Base-by-base conservation (phyloP, 2,888 invertebrate genomes). In the Sinodicranocentrus sp. region DNA sequence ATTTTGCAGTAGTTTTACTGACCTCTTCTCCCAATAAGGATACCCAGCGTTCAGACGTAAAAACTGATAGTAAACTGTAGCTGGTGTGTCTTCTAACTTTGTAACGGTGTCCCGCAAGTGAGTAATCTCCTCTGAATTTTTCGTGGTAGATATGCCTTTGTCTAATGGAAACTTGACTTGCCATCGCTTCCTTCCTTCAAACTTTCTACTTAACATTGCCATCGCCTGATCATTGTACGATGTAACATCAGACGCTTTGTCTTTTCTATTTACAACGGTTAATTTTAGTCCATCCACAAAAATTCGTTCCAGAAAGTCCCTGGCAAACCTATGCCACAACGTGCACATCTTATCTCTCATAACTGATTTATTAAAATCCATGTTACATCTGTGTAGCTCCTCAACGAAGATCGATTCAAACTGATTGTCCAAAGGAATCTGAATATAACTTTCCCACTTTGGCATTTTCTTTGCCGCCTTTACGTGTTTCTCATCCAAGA, bases 401-500 rank as follows among this genome's bases (percentile, higher is more conserved):
- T 33, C 25, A 0, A 73, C 19, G n/a, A 72, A 67, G 1, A 65
- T 25, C 0, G 52, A 48, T 25, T 80, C 72, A 57, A 80, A 80
- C 26, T 57, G 26, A 8, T 39, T 19, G n/a, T 8, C 26, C 21
- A 82, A 13, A n/a, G n/a, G n/a, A n/a, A 82, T 79, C 26, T 67
- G 71, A 1, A 63, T 19, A 33, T 63, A 83, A 1, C 44, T 71
- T 75, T 84, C 84, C 78, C 82, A 86, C 1, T 82, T 71, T 0
- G 68, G 59, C 26, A 52, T 67, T 21, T 75, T 76, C 8, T 52
- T 21, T 1, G 72, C 54, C 2, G 78, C 63, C 23, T 82, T 86
- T 59, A 77, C 44, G 19, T 57, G 28, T 21, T 78, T 68, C 21
- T 80, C 72, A 28, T 80, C 67, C 0, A 80, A 25, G 1, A 79